Percentiles rank a stretch among this genome's conserved stretches.
phyloP scores from a whole-genome alignment of 2,888 invertebrate genomes.

The Agonopterix subpropinquella region DNA sequence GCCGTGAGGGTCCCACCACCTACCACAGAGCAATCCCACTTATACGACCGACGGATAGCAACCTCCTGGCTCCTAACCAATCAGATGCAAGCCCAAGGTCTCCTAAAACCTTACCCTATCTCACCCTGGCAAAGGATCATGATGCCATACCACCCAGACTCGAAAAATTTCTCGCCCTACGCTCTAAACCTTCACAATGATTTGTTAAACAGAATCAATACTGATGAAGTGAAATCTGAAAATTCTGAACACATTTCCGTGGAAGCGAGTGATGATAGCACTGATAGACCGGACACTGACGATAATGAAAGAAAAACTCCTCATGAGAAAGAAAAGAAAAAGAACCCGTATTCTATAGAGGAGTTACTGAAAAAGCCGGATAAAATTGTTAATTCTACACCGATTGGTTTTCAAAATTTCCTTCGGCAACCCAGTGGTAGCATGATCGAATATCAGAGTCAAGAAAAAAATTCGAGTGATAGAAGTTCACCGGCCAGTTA shows the following conservation, averaged over 20 bases:
- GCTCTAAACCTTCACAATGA: conserved; percentile 53
- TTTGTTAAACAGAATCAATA: conserved; percentile 49
- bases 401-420: conserved; percentile 57
- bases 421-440: conserved; percentile 77
- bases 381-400: conserved; percentile 65
- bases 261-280: conserved; percentile 77
- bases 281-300: conserved; percentile 68
- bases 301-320: conserved; percentile 48
- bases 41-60: conserved; percentile 68
- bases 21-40: conserved; percentile 41
- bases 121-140: conserved; percentile 77
- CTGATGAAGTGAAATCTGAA: conserved; percentile 62
- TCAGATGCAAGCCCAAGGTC: conserved; percentile 64
- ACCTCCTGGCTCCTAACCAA: conserved; percentile 75
- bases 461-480: conserved; percentile 47
- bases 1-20: conserved; percentile 54
- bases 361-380: conserved; percentile 89
- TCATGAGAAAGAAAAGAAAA: conserved; percentile 74
- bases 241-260: conserved; percentile 66
- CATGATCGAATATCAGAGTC: conserved; percentile 64
- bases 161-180: conserved; percentile 58
- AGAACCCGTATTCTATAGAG: conserved; percentile 92
- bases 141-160: conserved; percentile 68
- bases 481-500: conserved; percentile 66
- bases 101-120: conserved; percentile 68